Base-by-base conservation (phyloP, 2,888 invertebrate genomes). In the Drosophila pseudotakahashii region DNA sequence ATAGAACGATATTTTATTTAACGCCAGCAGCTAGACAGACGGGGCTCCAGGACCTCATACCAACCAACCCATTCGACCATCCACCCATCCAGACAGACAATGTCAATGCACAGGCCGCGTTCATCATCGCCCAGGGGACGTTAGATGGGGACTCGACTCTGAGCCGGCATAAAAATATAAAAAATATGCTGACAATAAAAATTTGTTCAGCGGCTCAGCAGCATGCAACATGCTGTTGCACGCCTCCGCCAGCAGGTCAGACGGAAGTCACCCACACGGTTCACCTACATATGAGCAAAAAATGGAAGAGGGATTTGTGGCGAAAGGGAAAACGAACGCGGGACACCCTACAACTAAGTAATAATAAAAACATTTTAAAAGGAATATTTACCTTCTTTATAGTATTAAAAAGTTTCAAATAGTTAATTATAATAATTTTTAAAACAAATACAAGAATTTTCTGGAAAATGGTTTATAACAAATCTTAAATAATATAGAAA, bases 141-240 rank as follows among this genome's bases (percentile, higher is more conserved):
- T 32, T 26, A 23, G 45, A 26, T 41, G 23, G 23, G 34, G 48
- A 52, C 47, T 48, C 34, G 48, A 30, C 47, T 48, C 34, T 36
- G 62, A 48, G 60, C 60, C 60, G 48, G 73, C 78, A 82, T 84
- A 74, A 82, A 64, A 85, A 81, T 76, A 86, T 83, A 86, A 76
- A 81, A 86, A 81, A 82, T 83, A 81, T 87, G 84, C 85, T 84
- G 84, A 87, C 88, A 85, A 85, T 85, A 85, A 87, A 87, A 84
- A 81, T 82, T 81, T 82, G 84, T 69, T 60, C 61, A 57, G 60
- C 79, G 75, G 79, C 80, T 86, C 76, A 77, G 68, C 72, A 73
- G 83, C 84, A 82, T 85, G 84, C 88, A 87, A 87, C 88, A 85
- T 80, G 85, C 87, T 83, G 82, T 86, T 82, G 81, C 78, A 84